Evolutionary conservation across 2,797 vertebrate genomes (phyloP), one percentile per base, ranked within the genome.

Genomic region (Smutsia gigantea): DNA sequence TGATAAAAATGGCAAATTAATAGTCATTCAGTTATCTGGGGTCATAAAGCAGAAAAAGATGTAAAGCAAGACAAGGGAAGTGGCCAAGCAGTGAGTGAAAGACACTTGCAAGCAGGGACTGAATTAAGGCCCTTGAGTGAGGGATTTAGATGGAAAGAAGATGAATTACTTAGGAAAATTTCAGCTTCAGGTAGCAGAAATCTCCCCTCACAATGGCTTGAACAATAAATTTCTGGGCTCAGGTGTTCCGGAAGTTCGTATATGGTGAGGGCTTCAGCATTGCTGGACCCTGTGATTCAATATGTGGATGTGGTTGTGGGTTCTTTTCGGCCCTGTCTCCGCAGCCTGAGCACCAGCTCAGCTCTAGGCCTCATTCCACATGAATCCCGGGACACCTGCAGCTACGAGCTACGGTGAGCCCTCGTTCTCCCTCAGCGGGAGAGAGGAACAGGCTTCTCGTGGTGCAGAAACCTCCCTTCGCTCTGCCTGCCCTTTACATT

Each of bases 171-270:
- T 63, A 84, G 79, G 55, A 93, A 68, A 55, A 59, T 29, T 84
- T 96, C 87, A 69, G 90, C 68, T 94, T 87, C 51, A 12, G 15
- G 68, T 66, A 89, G 86, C 78, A 85, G 87, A 97, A 94, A 96
- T 86, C 57, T 93, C 39, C 82, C 83, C 64, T 89, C 51, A 57
- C 39, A 81, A 49, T 93, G 68, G 51, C 55, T 87, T 71, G 27
- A 88, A 75, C 37, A 75, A 57, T 90, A 55, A 75, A 93, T 53
- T 74, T 88, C 66, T 92, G 87, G 81, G 64, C 61, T 90, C 53
- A 1, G 61, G 9, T 21, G 49, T 93, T 93, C 53, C 66, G 46
- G 31, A 92, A 79, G 27, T 71, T 39, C 51, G 17, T 19, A 51
- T 27, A 71, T 1, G 66, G 46, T 14, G 25, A 95, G 68, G 46